Base-by-base conservation (phyloP, 2,888 invertebrate genomes). In the Perizoma flavofasciatum region DNA sequence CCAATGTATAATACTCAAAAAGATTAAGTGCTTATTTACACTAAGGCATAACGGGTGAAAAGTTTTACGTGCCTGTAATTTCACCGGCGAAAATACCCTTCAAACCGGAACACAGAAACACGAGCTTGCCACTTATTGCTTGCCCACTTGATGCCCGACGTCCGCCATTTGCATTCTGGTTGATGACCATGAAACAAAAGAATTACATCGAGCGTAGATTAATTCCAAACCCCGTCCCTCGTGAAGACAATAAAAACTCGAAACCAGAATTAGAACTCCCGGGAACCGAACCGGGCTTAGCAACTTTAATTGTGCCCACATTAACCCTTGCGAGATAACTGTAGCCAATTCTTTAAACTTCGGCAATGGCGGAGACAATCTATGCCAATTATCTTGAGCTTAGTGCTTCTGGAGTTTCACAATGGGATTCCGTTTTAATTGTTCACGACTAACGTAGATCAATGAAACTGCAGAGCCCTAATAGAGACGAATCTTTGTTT, bases 341-440 rank as follows among this genome's bases (percentile, higher is more conserved):
- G 81, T 79, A 84, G 82, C 82, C 83, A 77, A 87, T 89, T 89
- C 85, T 88, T 88, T 86, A 88, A 88, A 88, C 82, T 87, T 85
- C 67, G 79, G 72, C 83, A 78, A 81, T 82, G 78, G 80, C 71
- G 77, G 78, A 78, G 86, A 85, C 86, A 85, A 88, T 88, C 89
- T 83, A 75, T 72, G 71, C 75, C 86, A 88, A 89, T 89, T 89
- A 88, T 86, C 86, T 86, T 71, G 76, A 81, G 84, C 86, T 88
- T 85, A 85, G 80, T 75, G 76, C 75, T 69, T 64, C 67, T 69
- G 65, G 75, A 78, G 75, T 76, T 73, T 69, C 72, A 70, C 71
- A 68, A 67, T 68, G 73, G 73, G 73, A 79, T 78, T 71, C 74
- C 66, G 70, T 78, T 83, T 83, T 83, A 86, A 85, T 78, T 75